These are phyloP conservation scores for Gymnobelideus leadbeateri DNA, from an alignment of 2,113 vertebrate species.

Conservation along the genomic window DNA sequence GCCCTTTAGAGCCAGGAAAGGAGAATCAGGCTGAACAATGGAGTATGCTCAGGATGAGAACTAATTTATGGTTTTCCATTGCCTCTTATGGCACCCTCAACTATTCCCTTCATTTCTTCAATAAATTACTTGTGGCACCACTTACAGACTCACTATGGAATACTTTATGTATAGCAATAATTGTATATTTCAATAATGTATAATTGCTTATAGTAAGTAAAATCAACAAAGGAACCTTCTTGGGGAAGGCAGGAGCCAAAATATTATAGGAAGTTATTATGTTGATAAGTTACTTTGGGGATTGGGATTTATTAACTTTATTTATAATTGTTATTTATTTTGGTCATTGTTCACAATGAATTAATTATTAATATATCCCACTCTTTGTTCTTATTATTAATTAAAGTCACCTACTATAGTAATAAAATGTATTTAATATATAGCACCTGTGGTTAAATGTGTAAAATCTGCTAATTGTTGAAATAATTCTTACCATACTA, in stretches of 20 bases:
- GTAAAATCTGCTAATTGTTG: conserved; percentile 58
- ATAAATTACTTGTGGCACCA: conserved; percentile 25
- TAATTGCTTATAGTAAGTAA: conserved; percentile 63
- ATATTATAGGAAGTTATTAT: conserved; percentile 33
- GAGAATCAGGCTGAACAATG: conserved; percentile 15
- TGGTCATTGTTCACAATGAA: conserved; percentile 30
- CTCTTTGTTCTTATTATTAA: conserved; percentile 47
- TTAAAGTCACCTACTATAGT: conserved; percentile 49
- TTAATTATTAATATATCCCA: conserved; percentile 52
- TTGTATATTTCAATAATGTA: conserved; percentile 57
- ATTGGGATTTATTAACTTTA: conserved; percentile 9
- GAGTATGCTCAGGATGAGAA: neutral
- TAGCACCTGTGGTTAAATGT: conserved; percentile 41
- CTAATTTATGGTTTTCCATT: conserved; percentile 45
- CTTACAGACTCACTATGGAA: conserved; percentile 57
- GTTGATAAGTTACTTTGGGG: conserved; percentile 19
- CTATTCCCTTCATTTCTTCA: conserved; percentile 45
- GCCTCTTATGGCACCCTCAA: conserved; percentile 21
- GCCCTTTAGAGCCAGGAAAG: neutral
- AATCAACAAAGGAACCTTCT: conserved; percentile 28
- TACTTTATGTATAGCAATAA: conserved; percentile 62
- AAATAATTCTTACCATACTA: conserved; percentile 54
- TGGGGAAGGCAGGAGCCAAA: conserved; percentile 33
- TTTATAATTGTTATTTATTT: conserved; percentile 57
- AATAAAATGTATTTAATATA: conserved; percentile 57